Percentiles rank a stretch among this genome's conserved stretches.
Conservation (phyloP, 2,113 vertebrate species). For the Trinectes maculatus region DNA sequence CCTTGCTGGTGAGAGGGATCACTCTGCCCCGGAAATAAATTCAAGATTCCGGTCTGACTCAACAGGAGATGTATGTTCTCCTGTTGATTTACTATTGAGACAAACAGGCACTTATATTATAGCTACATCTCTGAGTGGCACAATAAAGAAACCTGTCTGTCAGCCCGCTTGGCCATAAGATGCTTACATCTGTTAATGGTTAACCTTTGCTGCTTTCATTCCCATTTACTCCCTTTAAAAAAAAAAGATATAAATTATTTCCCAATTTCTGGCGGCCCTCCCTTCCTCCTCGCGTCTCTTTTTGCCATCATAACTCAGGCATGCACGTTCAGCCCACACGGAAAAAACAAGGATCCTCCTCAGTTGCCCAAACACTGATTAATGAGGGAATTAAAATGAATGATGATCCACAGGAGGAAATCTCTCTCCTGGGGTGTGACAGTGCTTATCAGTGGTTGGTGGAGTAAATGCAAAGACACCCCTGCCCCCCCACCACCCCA, state of each 20-base stretch:
- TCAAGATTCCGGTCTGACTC: slow-evolving; percentile 17
- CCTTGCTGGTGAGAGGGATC: slow-evolving; percentile 28
- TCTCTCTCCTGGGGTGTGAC: slow-evolving; percentile 51
- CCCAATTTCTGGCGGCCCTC: slow-evolving; percentile 33
- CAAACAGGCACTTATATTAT: slow-evolving; percentile 14
- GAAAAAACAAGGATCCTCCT: slow-evolving; percentile 58
- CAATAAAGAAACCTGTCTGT: too few relatives aligned
- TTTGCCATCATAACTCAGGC: slow-evolving; percentile 41
- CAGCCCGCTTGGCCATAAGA: slow-evolving; percentile 8
- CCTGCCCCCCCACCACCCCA: background rate
- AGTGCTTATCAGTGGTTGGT: slow-evolving; percentile 60
- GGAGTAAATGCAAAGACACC: slow-evolving; percentile 31
- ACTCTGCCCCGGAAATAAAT: slow-evolving; percentile 28
- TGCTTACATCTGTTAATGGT: slow-evolving; percentile 41
- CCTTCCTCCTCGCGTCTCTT: slow-evolving; percentile 19
- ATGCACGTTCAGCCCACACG: slow-evolving; percentile 12
- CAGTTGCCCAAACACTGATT: slow-evolving; percentile 56
- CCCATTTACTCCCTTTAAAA: slow-evolving; percentile 26
- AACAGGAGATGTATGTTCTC: background rate
- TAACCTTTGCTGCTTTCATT: slow-evolving; percentile 20
- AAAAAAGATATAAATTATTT: too few relatives aligned
- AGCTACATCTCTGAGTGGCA: too few relatives aligned
- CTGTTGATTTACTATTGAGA: slow-evolving; percentile 10
- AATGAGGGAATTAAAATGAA: slow-evolving; percentile 66
- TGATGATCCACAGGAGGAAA: slow-evolving; percentile 39